phyloP scores from a whole-genome alignment of 2,797 vertebrate species.

The Alosa sapidissima region DNA sequence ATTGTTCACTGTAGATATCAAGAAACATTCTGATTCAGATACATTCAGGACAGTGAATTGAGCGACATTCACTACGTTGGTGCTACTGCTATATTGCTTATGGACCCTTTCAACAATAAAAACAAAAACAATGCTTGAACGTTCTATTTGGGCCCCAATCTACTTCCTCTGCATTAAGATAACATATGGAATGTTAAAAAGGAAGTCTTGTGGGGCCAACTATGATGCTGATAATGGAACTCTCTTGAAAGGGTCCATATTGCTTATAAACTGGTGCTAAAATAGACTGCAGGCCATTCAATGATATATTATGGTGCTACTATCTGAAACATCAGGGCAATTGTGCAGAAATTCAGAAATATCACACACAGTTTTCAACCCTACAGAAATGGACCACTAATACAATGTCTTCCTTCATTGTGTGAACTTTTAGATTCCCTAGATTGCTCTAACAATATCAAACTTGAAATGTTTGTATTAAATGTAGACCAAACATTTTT shows the following conservation, averaged over 20 bases:
- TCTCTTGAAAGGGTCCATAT: too few relatives aligned
- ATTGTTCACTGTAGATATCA: neutral
- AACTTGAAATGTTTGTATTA: neutral
- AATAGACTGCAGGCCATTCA: slow-evolving; percentile 5
- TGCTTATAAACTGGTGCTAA: neutral
- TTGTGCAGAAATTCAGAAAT: neutral
- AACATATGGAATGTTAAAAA: too few relatives aligned
- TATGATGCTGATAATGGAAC: too few relatives aligned
- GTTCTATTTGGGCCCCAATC: too few relatives aligned
- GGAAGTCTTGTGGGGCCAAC: too few relatives aligned
- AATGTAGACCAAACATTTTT: neutral
- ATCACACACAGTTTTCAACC: neutral
- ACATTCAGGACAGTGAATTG: neutral
- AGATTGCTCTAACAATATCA: neutral
- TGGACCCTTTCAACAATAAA: too few relatives aligned
- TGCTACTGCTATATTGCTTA: neutral
- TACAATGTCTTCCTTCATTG: neutral
- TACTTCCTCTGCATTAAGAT: too few relatives aligned
- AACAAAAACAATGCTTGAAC: too few relatives aligned
- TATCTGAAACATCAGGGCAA: neutral
- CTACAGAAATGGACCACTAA: neutral
- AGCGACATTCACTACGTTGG: neutral
- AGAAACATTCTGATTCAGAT: neutral
- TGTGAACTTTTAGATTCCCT: slow-evolving; percentile 12
- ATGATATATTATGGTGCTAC: neutral